Conservation (phyloP, 1,140 invertebrate genomes). For the Nomia melanderi region DNA sequence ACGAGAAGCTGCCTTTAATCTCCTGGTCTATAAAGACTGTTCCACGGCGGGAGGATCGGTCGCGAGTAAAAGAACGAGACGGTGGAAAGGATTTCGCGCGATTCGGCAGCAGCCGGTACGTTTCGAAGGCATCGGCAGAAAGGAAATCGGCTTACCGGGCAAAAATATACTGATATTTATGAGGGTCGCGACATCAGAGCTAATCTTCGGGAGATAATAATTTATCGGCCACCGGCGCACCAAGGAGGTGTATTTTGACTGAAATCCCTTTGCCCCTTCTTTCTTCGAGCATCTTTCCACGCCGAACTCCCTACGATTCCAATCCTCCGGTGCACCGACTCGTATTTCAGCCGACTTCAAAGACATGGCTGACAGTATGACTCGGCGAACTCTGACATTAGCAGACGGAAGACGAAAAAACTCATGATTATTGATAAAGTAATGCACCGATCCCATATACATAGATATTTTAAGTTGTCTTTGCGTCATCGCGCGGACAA, state of each 20-base stretch:
- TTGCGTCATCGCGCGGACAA: too few species aligned
- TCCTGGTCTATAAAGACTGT: conserved; percentile 76
- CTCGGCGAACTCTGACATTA: not conserved
- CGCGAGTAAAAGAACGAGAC: conserved; percentile 29
- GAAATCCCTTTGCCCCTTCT: conserved; percentile 61
- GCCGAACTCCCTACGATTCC: conserved; percentile 27
- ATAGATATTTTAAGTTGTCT: too few species aligned
- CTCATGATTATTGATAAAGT: not conserved
- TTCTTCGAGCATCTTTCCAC: conserved; percentile 53
- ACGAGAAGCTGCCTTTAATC: conserved; percentile 74
- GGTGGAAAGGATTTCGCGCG: conserved; percentile 71
- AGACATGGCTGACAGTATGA: conserved; percentile 35
- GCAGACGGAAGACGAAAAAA: not conserved
- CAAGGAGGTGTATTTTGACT: conserved; percentile 71
- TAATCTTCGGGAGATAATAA: conserved; percentile 81
- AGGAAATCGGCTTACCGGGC: conserved; percentile 79
- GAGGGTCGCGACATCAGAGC: conserved; percentile 79
- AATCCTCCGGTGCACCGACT: conserved; percentile 21
- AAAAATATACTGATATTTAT: conserved; percentile 81
- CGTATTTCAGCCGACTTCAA: conserved; percentile 54
- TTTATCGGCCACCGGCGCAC: conserved; percentile 74
- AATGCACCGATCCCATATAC: not conserved
- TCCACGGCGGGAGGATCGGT: conserved; percentile 35
- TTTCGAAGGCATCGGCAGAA: conserved; percentile 77
- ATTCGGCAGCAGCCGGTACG: conserved; percentile 75